Evolutionary conservation across 2,888 invertebrate species (phyloP).

Genomic region (Hydrotaea diabolus): DNA sequence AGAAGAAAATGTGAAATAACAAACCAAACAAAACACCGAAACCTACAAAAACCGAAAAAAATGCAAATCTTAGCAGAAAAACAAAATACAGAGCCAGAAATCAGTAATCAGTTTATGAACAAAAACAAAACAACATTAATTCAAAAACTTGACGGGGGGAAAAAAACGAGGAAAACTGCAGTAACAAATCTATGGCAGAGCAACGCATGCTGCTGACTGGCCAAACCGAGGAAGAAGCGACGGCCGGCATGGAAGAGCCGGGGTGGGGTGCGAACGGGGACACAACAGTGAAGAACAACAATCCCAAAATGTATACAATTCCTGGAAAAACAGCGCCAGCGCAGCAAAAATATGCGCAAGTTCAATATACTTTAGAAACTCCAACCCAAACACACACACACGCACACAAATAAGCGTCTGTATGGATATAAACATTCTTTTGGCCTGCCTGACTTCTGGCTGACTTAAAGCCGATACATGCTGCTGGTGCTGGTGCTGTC

Average conservation of each 20-base stretch:
- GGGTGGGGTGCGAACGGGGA: not conserved
- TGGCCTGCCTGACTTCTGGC: slow-evolving; percentile 41
- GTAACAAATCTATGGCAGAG: slow-evolving; percentile 22
- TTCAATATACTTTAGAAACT: slow-evolving; percentile 65
- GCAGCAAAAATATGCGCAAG: slow-evolving; percentile 65
- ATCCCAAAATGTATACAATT: slow-evolving; percentile 65
- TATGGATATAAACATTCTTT: slow-evolving; percentile 27
- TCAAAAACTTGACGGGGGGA: not conserved
- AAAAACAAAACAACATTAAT: slow-evolving; percentile 31
- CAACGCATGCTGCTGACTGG: slow-evolving; percentile 9
- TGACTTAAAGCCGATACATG: slow-evolving; percentile 63
- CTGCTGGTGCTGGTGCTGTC: slow-evolving; percentile 33
- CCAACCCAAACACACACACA: slow-evolving; percentile 39
- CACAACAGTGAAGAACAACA: slow-evolving; percentile 32
- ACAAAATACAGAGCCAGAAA: slow-evolving; percentile 9
- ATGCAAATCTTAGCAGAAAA: slow-evolving; percentile 65
- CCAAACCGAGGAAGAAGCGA: not conserved
- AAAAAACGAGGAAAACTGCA: not conserved
- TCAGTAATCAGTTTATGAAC: slow-evolving; percentile 4
- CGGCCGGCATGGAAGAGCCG: too few species aligned
- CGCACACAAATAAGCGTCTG: slow-evolving; percentile 20
- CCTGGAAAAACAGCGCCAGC: slow-evolving; percentile 69
- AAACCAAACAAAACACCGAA: slow-evolving; percentile 19
- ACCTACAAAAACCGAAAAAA: slow-evolving; percentile 28
- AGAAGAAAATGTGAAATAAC: slow-evolving; percentile 21